Evolutionary conservation across 2,113 vertebrate genomes (phyloP).

Genomic region (Acrocephalus kingi): DNA sequence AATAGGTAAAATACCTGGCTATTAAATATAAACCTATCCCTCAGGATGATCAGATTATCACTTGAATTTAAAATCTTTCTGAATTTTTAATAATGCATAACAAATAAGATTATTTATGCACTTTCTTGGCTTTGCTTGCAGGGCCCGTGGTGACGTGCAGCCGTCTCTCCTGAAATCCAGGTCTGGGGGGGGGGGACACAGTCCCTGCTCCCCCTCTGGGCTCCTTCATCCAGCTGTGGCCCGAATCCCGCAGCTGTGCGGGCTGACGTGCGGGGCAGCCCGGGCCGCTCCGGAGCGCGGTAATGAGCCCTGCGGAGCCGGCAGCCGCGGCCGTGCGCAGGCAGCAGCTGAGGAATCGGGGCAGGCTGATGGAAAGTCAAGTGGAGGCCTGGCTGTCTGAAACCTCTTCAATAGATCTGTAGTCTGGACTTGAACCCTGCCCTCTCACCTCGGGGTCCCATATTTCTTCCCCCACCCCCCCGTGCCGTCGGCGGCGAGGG

Average conservation of each 20-base stretch:
- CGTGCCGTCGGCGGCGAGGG: constrained; percentile 49
- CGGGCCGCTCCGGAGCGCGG: neutral
- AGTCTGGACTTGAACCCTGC: constrained; percentile 77
- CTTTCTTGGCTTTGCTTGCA: constrained; percentile 43
- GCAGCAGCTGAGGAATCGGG: constrained; percentile 35
- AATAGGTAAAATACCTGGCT: constrained; percentile 76
- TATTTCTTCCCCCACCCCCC: constrained; percentile 30
- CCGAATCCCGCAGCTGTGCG: neutral
- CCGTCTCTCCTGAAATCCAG: neutral
- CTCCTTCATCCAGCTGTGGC: neutral
- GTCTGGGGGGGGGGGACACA: neutral
- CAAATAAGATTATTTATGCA: constrained; percentile 72
- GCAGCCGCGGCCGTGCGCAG: neutral
- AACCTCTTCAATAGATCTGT: constrained; percentile 72
- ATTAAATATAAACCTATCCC: constrained; percentile 74
- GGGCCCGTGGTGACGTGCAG: constrained; percentile 6
- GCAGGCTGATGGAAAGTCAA: constrained; percentile 72
- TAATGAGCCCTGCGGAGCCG: neutral
- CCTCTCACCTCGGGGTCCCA: constrained; percentile 70
- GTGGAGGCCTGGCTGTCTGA: constrained; percentile 74
- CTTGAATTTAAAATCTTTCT: constrained; percentile 75
- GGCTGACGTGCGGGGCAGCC: neutral
- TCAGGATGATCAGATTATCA: constrained; percentile 75
- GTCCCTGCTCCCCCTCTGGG: neutral
- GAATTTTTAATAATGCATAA: constrained; percentile 74